Evolutionary conservation across 2,888 invertebrate species (phyloP).

Genomic region (Aporophyla lueneburgensis): DNA sequence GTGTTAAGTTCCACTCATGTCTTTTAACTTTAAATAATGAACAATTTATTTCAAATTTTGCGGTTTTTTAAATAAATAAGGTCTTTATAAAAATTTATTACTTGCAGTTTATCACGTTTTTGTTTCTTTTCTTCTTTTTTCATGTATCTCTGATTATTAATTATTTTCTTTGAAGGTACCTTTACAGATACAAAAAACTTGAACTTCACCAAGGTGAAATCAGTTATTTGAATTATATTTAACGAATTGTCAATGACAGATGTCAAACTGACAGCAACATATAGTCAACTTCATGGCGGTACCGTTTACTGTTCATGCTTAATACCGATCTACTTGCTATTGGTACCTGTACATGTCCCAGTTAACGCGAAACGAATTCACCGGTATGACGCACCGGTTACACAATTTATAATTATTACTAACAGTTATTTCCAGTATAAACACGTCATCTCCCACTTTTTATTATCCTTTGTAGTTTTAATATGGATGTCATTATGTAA

Average conservation of each 20-base stretch:
- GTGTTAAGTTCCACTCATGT: slow-evolving; percentile 19
- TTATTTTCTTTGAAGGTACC: background rate
- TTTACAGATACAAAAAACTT: background rate
- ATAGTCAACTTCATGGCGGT: background rate
- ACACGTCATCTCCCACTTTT: slow-evolving; percentile 48
- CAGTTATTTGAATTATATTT: background rate
- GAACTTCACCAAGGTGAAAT: background rate
- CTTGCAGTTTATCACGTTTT: slow-evolving; percentile 2
- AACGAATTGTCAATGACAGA: background rate
- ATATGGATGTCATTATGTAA: background rate
- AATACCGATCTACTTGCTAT: background rate
- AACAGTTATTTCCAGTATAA: slow-evolving; percentile 55
- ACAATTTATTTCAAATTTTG: slow-evolving; percentile 15
- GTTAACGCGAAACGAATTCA: slow-evolving; percentile 42
- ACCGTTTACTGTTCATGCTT: background rate
- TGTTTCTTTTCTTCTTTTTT: background rate
- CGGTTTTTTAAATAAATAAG: background rate
- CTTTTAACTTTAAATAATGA: slow-evolving; percentile 11
- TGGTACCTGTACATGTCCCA: background rate
- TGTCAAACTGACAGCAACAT: background rate
- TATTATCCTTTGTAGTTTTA: slow-evolving; percentile 23
- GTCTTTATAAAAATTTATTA: slow-evolving; percentile 2
- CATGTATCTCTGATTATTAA: background rate
- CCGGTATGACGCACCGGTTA: slow-evolving; percentile 50
- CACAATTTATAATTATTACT: slow-evolving; percentile 44